phyloP scores from a whole-genome alignment of 2,888 invertebrate species.

The Cybosia mesomella region DNA sequence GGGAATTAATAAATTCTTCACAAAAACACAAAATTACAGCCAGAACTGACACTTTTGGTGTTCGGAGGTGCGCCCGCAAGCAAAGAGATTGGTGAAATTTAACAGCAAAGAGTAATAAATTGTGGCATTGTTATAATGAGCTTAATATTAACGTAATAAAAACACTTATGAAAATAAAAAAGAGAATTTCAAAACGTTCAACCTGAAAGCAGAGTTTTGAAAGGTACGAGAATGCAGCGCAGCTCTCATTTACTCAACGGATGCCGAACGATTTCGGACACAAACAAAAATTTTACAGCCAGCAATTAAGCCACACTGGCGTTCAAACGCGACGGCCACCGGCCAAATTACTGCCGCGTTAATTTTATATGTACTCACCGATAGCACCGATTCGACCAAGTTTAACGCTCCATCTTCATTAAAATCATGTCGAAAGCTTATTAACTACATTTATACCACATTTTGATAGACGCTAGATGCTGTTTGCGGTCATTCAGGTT shows the following conservation, averaged over 20 bases:
- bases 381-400: slow-evolving; percentile 43
- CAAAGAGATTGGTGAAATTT: neutral
- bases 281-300: slow-evolving; percentile 70
- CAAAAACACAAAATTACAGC: too few relatives aligned
- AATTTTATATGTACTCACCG: slow-evolving; percentile 55
- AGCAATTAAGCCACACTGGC: slow-evolving; percentile 62
- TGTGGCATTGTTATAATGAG: neutral
- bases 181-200: slow-evolving; percentile 48
- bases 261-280: slow-evolving; percentile 63
- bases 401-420: slow-evolving; percentile 62
- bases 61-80: neutral
- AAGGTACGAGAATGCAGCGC: slow-evolving; percentile 52
- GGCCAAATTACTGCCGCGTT: slow-evolving; percentile 57
- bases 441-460: slow-evolving; percentile 54
- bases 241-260: slow-evolving; percentile 59
- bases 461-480: slow-evolving; percentile 51
- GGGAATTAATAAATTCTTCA: too few relatives aligned
- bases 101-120: neutral
- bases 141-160: neutral
- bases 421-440: slow-evolving; percentile 56
- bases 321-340: slow-evolving; percentile 51
- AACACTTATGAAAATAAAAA: slow-evolving; percentile 47
- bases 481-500: slow-evolving; percentile 50
- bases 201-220: slow-evolving; percentile 61
- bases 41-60: neutral